phyloP scores from a whole-genome alignment of 2,888 invertebrate genomes.

The Poecilobothrus nobilitatus region DNA sequence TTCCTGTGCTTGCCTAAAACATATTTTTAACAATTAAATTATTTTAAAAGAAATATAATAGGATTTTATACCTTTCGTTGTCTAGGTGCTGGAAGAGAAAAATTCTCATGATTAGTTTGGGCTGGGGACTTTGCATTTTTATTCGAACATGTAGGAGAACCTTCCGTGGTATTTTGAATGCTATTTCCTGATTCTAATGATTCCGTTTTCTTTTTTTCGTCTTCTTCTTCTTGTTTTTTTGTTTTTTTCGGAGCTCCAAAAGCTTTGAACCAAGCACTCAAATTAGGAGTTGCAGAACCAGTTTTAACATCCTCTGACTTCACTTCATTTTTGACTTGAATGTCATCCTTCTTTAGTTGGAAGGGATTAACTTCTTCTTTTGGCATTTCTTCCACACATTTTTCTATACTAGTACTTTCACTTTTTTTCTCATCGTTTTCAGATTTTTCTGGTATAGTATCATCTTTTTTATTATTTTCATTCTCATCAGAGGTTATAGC shows the following conservation, averaged over 20 bases:
- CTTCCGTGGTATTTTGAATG: conserved; percentile 21
- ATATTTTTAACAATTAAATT: neutral
- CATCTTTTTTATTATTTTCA: conserved; percentile 23
- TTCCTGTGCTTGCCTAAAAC: conserved; percentile 59
- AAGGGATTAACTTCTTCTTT: conserved; percentile 28
- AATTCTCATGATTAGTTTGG: conserved; percentile 30
- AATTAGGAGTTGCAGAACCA: conserved; percentile 70
- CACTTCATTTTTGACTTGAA: conserved; percentile 22
- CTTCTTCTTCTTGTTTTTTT: conserved; percentile 54
- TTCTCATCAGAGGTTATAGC: conserved; percentile 25
- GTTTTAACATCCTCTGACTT: conserved; percentile 53
- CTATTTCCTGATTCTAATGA: conserved; percentile 19
- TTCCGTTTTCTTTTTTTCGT: conserved; percentile 29
- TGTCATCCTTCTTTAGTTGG: conserved; percentile 26
- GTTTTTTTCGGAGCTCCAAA: conserved; percentile 75
- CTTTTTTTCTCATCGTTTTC: conserved; percentile 23
- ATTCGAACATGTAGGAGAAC: conserved; percentile 30
- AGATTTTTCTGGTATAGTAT: conserved; percentile 16
- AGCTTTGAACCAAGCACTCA: conserved; percentile 87
- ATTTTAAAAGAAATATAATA: neutral
- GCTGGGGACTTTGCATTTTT: conserved; percentile 25
- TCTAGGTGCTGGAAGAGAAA: conserved; percentile 43
- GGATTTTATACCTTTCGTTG: conserved; percentile 47
- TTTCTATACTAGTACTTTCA: conserved; percentile 24
- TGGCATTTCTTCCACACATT: conserved; percentile 15